Conservation (phyloP, 2,888 invertebrate species). For the Imbricaverruca yamaguchii region DNA sequence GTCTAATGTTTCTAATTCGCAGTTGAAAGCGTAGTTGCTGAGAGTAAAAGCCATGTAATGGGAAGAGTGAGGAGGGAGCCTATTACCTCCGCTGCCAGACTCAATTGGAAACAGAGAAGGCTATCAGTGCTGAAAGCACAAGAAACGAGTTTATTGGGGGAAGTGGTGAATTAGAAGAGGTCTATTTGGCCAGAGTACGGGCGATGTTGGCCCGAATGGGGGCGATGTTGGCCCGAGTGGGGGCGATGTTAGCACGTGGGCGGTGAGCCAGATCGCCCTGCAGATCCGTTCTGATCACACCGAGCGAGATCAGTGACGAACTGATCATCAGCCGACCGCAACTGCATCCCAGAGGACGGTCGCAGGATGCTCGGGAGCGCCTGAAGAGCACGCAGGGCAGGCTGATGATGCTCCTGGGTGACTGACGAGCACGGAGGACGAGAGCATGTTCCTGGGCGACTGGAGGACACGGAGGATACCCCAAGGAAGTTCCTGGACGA, state of each 20-base stretch:
- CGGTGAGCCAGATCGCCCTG: not conserved
- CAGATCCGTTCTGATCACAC: not conserved
- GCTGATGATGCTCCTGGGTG: no score
- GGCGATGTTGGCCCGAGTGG: not conserved
- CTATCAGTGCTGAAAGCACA: slow-evolving; percentile 10
- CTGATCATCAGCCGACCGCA: no score
- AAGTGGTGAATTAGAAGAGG: not conserved
- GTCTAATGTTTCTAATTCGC: slow-evolving; percentile 19
- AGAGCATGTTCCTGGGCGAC: no score
- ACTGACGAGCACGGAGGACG: no score
- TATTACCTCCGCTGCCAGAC: not conserved
- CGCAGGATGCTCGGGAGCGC: no score
- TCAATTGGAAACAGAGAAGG: slow-evolving; percentile 14
- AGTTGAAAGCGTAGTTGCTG: slow-evolving; percentile 17
- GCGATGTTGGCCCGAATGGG: not conserved
- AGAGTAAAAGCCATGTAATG: slow-evolving; percentile 19
- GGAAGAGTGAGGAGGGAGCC: not conserved
- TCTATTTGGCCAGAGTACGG: not conserved
- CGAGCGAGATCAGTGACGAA: not conserved
- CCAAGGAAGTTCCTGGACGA: no score
- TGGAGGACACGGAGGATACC: no score
- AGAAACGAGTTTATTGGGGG: slow-evolving; percentile 8
- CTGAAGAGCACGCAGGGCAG: no score
- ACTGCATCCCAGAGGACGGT: no score
- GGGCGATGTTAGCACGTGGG: not conserved